Evolutionary conservation across 2,888 invertebrate genomes (phyloP), one percentile per base, ranked within the genome.

Genomic region (Schizotus pectinicornis): DNA sequence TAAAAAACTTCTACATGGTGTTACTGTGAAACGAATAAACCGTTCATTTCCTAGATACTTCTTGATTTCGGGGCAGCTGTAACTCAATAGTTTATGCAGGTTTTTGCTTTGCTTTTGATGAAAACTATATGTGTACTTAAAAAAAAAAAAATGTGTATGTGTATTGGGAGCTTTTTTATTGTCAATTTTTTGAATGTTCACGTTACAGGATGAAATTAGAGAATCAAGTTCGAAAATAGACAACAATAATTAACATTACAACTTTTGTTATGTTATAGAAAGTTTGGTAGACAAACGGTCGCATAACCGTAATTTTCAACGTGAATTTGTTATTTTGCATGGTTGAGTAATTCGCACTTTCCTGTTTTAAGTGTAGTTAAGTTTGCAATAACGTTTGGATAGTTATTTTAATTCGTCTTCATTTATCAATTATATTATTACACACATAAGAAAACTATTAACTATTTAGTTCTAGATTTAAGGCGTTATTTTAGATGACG

Each of bases 231-330:
- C 51, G 43, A 57, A 60, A 56, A 62, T 62, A 67, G 67, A 65
- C 68, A 67, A 67, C 45, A 37, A 58, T 45, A 39, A 22, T n/a
- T 22, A 22, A 9, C 22, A 41, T 41, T 30, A 39, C 68, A 65
- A 59, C 59, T 53, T 60, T 61, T 68, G 68, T 70, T 67, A 70
- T 70, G 5, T 22, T 22, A 67, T 67, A 57, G 62, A 56, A 60
- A 59, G 42, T 55, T 61, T 55, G 37, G 30, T 43, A 48, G 38
- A 32, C 38, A 39, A 33, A 50, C 35, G 35, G 43, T 51, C 9
- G 32, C 3, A 35, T 37, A 14, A 7, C 48, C 6, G 13, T 11
- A 39, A 11, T 39, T 12, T 48, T 34, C 30, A 7, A 6, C 8
- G 34, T 3, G 22, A 22, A 22, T 42, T 13, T 30, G 22, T 33